Evolutionary conservation across 2,113 vertebrate species (phyloP), one percentile per base, ranked within the genome.

Genomic region (Aspiorhynchus laticeps): DNA sequence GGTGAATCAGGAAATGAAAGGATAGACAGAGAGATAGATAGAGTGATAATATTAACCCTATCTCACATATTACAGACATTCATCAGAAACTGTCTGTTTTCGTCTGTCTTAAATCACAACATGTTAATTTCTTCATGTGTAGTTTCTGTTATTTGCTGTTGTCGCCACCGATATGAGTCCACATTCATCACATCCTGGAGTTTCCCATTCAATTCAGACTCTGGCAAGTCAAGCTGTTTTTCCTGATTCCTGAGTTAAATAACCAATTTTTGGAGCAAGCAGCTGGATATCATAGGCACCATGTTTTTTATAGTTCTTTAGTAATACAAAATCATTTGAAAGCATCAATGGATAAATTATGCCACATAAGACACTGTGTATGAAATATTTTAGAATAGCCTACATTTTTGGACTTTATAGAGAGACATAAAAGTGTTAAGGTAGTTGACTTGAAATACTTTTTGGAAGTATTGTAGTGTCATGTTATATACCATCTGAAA

Each of bases 131-230:
- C 31, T 21, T 85, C 14, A 36, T 78, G 26, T 75, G 41, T 41
- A 21, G 28, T 81, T 76, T 85, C 78, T 83, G 31, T 78, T 48
- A 38, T 83, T 63, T 73, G 26, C 79, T 51, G 19, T 78, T 28
- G 61, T 56, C 33, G 8, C 21, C 65, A 38, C 6, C 24, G 14
- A 80, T 69, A 71, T 21, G 14, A 71, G 24, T 53, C 7, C 2
- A 59, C 36, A 71, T 69, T 86, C 31, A 67, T 79, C 74, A 79
- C 28, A 36, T 67, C 41, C 85, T 80, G 4, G 7, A 69, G 28
- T 71, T 76, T 46, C 14, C 61, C 24, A 51, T 61, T 48, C 14
- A 46, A 17, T 21, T 65, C 31, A 24, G 26, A 76, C 14, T 77
- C 15, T 46, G 12, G 14, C 48, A 41, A 73, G 51, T 76, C 17